Evolutionary conservation across 2,888 invertebrate species (phyloP).

Genomic region (Stenodera caucasica): DNA sequence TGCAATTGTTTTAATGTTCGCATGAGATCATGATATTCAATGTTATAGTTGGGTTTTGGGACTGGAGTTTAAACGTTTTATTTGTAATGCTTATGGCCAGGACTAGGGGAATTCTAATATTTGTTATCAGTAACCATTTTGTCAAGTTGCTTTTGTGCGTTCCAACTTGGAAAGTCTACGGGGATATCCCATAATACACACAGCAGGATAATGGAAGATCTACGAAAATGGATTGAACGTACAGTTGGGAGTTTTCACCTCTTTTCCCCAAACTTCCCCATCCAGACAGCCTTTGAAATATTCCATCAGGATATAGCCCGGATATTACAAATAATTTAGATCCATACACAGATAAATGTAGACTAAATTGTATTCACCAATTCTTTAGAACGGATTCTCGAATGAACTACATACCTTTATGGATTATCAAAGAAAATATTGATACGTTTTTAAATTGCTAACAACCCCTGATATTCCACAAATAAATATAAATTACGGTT

Average conservation of each 20-base stretch:
- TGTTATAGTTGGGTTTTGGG: background rate
- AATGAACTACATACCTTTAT: conserved; percentile 23
- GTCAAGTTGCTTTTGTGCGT: conserved; percentile 45
- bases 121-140: conserved; percentile 48
- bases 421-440: background rate
- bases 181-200: conserved; percentile 36
- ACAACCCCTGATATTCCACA: too few species aligned
- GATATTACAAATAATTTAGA: conserved; percentile 43
- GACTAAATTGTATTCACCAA: conserved; percentile 35
- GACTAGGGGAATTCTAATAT: conserved; percentile 37
- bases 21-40: conserved; percentile 12
- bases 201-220: conserved; percentile 43
- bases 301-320: conserved; percentile 38
- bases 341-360: conserved; percentile 35
- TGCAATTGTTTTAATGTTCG: conserved; percentile 15
- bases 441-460: background rate
- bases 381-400: background rate
- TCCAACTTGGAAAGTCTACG: conserved; percentile 35
- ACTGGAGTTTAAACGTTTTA: conserved; percentile 40
- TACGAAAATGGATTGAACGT: conserved; percentile 42
- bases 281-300: conserved; percentile 37
- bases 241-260: background rate
- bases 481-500: too few species aligned
- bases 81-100: conserved; percentile 31
- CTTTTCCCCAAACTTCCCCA: conserved; percentile 13